Evolutionary conservation across 2,797 vertebrate genomes (phyloP).

Genomic region (Acanthornis magna): DNA sequence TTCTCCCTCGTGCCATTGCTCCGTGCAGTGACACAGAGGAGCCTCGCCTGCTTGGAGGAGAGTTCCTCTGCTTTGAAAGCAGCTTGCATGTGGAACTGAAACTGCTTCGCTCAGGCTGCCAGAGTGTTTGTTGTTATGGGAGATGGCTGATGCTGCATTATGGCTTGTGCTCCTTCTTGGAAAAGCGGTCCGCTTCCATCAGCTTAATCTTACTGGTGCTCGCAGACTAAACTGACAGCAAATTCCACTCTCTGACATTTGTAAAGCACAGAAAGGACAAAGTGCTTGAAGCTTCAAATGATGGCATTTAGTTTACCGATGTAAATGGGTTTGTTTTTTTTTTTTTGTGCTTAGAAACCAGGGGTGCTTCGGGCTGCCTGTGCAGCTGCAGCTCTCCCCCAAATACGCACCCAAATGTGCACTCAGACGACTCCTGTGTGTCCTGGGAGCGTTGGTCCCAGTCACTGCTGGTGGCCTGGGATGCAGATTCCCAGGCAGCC

Average conservation of each 20-base stretch:
- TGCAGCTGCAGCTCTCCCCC: background rate
- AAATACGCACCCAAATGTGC: accelerated
- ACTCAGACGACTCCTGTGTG: accelerated
- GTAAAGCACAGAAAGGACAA: background rate
- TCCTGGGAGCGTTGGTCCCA: background rate
- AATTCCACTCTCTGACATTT: background rate
- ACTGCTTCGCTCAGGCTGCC: background rate
- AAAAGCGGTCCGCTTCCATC: background rate
- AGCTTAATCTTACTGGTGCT: background rate
- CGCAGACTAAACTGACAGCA: background rate
- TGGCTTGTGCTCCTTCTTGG: background rate
- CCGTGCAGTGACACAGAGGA: accelerated
- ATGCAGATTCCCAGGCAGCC: background rate
- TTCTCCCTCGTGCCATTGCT: background rate
- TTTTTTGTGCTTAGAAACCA: background rate
- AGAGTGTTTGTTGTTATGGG: background rate
- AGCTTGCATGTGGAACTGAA: background rate
- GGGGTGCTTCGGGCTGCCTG: background rate
- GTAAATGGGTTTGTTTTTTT: background rate
- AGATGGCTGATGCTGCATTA: background rate
- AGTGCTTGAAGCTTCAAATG: background rate
- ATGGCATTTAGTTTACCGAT: background rate
- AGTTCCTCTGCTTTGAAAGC: background rate
- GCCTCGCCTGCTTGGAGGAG: accelerated
- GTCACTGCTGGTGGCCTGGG: background rate